These are phyloP conservation scores for Hippolais icterina DNA, from an alignment of 2,113 vertebrate genomes.

Conservation along the genomic window DNA sequence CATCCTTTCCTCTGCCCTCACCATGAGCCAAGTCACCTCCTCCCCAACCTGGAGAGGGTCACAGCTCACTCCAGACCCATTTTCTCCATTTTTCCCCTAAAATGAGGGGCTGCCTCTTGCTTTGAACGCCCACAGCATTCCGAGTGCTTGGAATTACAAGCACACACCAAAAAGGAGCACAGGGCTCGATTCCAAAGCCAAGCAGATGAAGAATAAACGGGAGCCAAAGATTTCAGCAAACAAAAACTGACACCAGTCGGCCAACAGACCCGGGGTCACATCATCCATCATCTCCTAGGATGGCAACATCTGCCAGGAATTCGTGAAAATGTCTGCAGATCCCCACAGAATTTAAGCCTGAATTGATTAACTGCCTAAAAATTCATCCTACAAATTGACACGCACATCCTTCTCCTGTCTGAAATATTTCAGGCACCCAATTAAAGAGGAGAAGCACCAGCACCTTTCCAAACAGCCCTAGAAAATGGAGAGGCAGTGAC, in stretches of 20 bases:
- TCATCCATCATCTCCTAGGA: slow-evolving; percentile 11
- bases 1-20: background rate
- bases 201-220: background rate
- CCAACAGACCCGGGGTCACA: background rate
- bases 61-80: background rate
- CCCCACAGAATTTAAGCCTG: background rate
- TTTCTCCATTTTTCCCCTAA: background rate
- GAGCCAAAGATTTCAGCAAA: slow-evolving; percentile 7
- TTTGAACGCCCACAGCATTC: background rate
- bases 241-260: background rate
- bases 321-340: slow-evolving; percentile 31
- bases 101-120: background rate
- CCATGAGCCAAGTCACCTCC: background rate
- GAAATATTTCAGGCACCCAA: background rate
- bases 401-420: background rate
- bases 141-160: background rate
- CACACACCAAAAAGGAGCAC: background rate
- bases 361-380: slow-evolving; percentile 43
- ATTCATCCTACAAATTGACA: background rate
- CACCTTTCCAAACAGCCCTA: background rate
- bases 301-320: slow-evolving; percentile 34
- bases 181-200: background rate
- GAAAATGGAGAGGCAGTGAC: background rate
- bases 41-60: background rate
- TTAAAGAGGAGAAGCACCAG: background rate